A percentile compares a stretch with the other conserved stretches of the same genome.
These are phyloP conservation scores for Psammodynastes pulverulentus DNA, from an alignment of 2,113 vertebrate genomes.

Conservation along the genomic window DNA sequence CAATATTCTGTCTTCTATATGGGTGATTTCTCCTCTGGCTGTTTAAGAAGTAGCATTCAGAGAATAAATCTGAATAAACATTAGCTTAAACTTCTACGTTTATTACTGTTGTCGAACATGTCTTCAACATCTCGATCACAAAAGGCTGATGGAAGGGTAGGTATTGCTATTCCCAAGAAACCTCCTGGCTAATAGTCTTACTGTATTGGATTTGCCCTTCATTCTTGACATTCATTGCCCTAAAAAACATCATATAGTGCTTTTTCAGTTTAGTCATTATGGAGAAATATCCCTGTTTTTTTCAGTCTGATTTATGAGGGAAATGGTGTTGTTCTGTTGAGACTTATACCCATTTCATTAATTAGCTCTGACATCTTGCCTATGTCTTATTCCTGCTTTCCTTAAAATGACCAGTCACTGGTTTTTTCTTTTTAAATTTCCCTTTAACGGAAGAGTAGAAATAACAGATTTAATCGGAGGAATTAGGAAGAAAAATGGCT, in stretches of 20 bases:
- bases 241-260: not conserved
- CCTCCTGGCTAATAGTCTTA: not conserved
- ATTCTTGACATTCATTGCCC: not conserved
- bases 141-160: not conserved
- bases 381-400: slow-evolving; percentile 6
- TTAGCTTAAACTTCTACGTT: not conserved
- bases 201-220: not conserved
- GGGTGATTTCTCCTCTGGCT: not conserved
- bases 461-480: slow-evolving; percentile 18
- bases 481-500: slow-evolving; percentile 23
- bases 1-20: not conserved
- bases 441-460: not conserved
- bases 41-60: not conserved
- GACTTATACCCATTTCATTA: not conserved
- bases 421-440: not conserved
- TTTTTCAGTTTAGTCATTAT: not conserved
- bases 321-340: not conserved
- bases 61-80: not conserved
- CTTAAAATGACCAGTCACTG: slow-evolving; percentile 17
- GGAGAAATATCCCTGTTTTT: not conserved
- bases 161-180: not conserved
- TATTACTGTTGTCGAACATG: not conserved
- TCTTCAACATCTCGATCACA: not conserved
- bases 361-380: not conserved
- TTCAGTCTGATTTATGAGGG: slow-evolving; percentile 3